Conservation (phyloP, 1,140 invertebrate species). For the Chlorops oryzae region DNA sequence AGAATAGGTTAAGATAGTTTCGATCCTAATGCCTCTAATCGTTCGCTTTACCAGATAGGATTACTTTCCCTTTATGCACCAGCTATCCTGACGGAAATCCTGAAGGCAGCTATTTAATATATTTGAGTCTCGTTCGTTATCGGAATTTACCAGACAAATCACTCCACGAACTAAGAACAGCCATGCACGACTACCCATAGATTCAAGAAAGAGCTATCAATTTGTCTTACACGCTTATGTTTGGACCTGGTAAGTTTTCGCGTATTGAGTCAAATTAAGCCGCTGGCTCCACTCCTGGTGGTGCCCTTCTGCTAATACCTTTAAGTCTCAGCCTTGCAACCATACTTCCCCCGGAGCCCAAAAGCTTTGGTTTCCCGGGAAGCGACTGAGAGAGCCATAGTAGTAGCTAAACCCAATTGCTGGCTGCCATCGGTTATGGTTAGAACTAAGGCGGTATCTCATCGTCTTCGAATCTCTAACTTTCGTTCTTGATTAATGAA, state of each 20-base stretch:
- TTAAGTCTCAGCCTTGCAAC: slow-evolving; percentile 91
- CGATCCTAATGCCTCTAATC: no score
- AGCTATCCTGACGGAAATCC: no score
- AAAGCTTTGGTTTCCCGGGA: slow-evolving; percentile 71
- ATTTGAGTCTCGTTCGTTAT: slow-evolving; percentile 71
- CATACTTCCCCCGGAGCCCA: slow-evolving; percentile 82
- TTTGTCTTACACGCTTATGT: slow-evolving; percentile 85
- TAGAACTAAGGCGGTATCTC: slow-evolving; percentile 73
- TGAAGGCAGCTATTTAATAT: slow-evolving; percentile 33
- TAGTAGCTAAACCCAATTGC: slow-evolving; percentile 58
- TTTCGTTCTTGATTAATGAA: no score
- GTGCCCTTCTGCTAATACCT: slow-evolving; percentile 83
- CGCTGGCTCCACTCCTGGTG: slow-evolving; percentile 86
- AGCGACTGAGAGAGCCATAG: slow-evolving; percentile 56
- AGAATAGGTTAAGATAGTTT: no score
- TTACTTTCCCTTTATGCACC: no score
- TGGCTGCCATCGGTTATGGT: slow-evolving; percentile 81
- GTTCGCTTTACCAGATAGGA: no score
- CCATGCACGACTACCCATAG: slow-evolving; percentile 83
- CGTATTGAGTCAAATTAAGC: slow-evolving; percentile 78
- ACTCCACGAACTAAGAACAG: slow-evolving; percentile 86
- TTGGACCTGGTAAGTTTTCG: slow-evolving; percentile 78
- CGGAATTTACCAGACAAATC: slow-evolving; percentile 86
- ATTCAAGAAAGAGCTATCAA: slow-evolving; percentile 89
- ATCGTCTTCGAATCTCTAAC: no score